These are phyloP conservation scores for Tiliacea aurago DNA, from an alignment of 2,888 invertebrate genomes.

Conservation along the genomic window DNA sequence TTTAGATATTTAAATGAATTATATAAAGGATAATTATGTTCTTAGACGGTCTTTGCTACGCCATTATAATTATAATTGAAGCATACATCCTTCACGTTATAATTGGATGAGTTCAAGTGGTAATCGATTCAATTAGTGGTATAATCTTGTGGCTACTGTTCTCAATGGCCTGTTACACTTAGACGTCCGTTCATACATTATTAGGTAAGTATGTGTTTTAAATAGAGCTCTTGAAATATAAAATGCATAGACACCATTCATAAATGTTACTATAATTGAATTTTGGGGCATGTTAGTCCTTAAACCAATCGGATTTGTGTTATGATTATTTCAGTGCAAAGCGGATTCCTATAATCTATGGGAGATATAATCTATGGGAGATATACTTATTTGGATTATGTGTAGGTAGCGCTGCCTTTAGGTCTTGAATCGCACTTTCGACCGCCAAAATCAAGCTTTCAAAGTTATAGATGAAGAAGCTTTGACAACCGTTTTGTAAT, in stretches of 20 bases:
- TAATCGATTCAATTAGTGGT: constrained; percentile 62
- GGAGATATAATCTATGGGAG: too few species aligned
- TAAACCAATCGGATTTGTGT: background rate
- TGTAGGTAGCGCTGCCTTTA: background rate
- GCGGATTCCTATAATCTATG: background rate
- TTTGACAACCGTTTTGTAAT: background rate
- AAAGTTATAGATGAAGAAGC: background rate
- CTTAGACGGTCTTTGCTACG: background rate
- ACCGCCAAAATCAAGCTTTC: background rate
- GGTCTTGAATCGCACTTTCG: background rate
- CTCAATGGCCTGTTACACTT: constrained; percentile 35
- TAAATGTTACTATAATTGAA: background rate
- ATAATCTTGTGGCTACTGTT: constrained; percentile 56
- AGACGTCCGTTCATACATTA: constrained; percentile 16
- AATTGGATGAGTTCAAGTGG: constrained; percentile 59
- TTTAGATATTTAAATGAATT: background rate
- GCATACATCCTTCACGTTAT: constrained; percentile 48
- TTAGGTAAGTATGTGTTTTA: constrained; percentile 32
- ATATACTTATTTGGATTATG: background rate
- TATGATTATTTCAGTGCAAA: too few species aligned
- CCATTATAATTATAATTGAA: constrained; percentile 47
- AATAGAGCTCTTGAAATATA: constrained; percentile 37
- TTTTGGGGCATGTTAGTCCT: background rate
- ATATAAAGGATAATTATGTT: constrained; percentile 3
- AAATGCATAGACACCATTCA: background rate